Evolutionary conservation across 2,888 invertebrate species (phyloP).

Genomic region (Philhelius pedissequus): DNA sequence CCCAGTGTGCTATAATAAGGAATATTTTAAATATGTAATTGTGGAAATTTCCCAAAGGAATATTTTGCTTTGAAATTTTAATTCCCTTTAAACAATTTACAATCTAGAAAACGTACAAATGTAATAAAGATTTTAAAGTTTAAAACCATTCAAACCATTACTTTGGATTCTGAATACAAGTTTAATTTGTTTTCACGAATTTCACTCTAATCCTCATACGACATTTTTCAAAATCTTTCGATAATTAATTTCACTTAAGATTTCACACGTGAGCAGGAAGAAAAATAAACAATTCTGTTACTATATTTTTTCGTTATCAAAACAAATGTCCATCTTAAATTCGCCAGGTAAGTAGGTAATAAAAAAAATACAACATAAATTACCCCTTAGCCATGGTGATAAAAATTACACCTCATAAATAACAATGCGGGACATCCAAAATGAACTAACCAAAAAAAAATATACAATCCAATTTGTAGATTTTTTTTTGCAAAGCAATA

Average conservation of each 20-base stretch:
- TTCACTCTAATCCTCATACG: no score
- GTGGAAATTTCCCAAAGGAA: no score
- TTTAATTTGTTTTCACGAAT: no score
- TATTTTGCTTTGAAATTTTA: no score
- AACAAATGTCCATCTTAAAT: not conserved
- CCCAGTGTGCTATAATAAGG: no score
- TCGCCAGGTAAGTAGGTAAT: not conserved
- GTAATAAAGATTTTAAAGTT: no score
- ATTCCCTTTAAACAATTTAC: no score
- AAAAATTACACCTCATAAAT: conserved; percentile 51
- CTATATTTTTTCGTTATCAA: not conserved
- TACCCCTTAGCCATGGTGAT: conserved; percentile 3
- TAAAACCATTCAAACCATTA: no score
- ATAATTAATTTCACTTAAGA: not conserved
- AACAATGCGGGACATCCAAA: conserved; percentile 41
- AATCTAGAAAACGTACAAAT: no score
- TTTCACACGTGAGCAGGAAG: not conserved
- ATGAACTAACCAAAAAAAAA: not conserved
- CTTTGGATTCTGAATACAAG: no score
- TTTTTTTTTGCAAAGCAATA: not conserved
- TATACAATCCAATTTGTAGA: conserved; percentile 29
- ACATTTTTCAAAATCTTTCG: no score
- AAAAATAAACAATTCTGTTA: not conserved
- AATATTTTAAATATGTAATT: no score
- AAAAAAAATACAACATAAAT: not conserved